Base-by-base conservation (phyloP, 2,113 vertebrate genomes). In the Lophochroa leadbeateri region DNA sequence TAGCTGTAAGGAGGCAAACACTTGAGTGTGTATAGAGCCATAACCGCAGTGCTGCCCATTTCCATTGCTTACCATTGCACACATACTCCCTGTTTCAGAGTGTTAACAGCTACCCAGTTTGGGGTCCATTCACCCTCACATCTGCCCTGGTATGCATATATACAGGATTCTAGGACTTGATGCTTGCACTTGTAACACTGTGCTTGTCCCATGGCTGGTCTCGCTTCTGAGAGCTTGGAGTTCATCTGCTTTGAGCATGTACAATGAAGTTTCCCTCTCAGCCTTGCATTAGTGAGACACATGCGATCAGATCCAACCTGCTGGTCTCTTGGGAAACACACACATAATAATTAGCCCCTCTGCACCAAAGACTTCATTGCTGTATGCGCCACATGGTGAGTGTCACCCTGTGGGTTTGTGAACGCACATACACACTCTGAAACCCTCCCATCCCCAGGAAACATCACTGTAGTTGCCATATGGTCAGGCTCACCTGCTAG, bases 401-500 rank as follows among this genome's bases (percentile, higher is more conserved):
- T 88, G 92, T 93, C 72, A 93, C 92, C 92, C 94, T 92, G 58
- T 29, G 85, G 82, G 94, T 60, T 68, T 53, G 46, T 2, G 14
- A 55, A 53, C 69, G 52, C 43, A 11, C 5, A 14, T 53, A 13
- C 77, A 2, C 47, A 88, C 33, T n/a, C 55, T n/a, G 75, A 69
- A 88, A 31, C 75, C 64, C 75, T 94, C 46, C 71, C 0, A 13
- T 81, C 72, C 49, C 71, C 64, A 20, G 65, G 43, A 88, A 68
- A n/a, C 80, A 24, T 53, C 71, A 3, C 82, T 43, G 2, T 63
- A 68, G 78, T 35, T 90, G 90, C 96, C 96, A 94, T 93, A 94
- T 96, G 96, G 93, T 44, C 88, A n/a, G 88, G 65, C 80, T 94
- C 96, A 95, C 96, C 96, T 90, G 95, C 92, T 88, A 61, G 60